Base-by-base conservation (phyloP, 2,888 invertebrate genomes). In the Drosophila mercatorum region DNA sequence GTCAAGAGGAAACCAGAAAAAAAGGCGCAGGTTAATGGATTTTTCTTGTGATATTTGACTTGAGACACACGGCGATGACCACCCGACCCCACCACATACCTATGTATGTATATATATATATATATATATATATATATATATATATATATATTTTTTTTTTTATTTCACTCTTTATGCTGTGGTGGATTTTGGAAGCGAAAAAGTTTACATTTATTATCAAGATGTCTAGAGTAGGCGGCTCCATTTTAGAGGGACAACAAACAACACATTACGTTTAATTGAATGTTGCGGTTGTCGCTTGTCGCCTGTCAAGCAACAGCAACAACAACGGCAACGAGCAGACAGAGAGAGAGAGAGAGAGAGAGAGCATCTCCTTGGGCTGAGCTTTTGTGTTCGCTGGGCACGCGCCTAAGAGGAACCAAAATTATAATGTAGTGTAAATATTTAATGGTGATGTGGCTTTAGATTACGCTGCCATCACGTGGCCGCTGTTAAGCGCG, bases 341-440 rank as follows among this genome's bases (percentile, higher is more conserved):
- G 17, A 17, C 17, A 17, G 17, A 17, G 17, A 17, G 17, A 17
- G 17, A 17, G 17, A 17, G 17, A 17, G 17, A 17, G 26, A 8
- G 38, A 1, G 26, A 5, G 38, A 61, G 6, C 49, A 31, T 49
- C 31, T 28, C n/a, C n/a, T 57, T 47, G 31, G 43, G 36, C 36
- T 22, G 10, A 41, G 46, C 60, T 71, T 68, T 75, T 72, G 72
- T 66, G 46, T 72, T 68, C 58, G 67, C 70, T 38, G 31, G 69
- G 75, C 81, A 78, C 81, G 75, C 83, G 75, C 80, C 81, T 59
- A 57, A 69, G 68, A 68, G 67, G 57, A 69, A 66, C 83, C 68
- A 68, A 75, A 87, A 87, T 86, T 86, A 89, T 89, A 89, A 86
- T 86, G 89, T 87, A 82, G 85, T 87, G 89, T 86, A 86, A 86